phyloP scores from a whole-genome alignment of 2,113 vertebrate genomes.

The Myotis yumanensis region DNA sequence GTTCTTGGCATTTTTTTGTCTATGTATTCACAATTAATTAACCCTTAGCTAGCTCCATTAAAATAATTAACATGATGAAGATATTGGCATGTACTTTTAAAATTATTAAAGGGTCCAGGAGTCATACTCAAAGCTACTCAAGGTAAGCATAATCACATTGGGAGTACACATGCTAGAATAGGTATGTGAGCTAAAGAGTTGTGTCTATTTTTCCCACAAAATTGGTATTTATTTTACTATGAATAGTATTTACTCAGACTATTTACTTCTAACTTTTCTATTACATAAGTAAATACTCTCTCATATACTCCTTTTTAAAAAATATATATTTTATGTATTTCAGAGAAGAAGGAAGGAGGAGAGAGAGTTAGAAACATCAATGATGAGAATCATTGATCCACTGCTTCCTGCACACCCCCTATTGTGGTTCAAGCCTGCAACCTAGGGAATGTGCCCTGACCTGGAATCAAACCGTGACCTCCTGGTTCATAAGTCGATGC shows the following conservation, averaged over 20 bases:
- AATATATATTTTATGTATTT: too few relatives aligned
- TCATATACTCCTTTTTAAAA: background rate
- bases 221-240: background rate
- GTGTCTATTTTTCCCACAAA: background rate
- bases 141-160: background rate
- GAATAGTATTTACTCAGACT: background rate
- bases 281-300: background rate
- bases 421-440: too few relatives aligned
- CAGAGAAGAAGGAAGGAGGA: too few relatives aligned
- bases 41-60: background rate
- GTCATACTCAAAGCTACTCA: background rate
- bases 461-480: too few relatives aligned
- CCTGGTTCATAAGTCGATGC: too few relatives aligned
- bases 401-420: too few relatives aligned
- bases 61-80: background rate
- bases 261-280: background rate
- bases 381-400: too few relatives aligned
- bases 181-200: background rate
- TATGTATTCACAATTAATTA: background rate
- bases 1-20: background rate
- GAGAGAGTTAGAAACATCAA: too few relatives aligned
- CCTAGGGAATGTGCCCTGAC: too few relatives aligned
- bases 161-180: background rate
- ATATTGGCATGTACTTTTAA: background rate
- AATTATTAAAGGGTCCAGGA: background rate